phyloP scores from a whole-genome alignment of 2,113 vertebrate species.

The Rhinoderma darwinii region DNA sequence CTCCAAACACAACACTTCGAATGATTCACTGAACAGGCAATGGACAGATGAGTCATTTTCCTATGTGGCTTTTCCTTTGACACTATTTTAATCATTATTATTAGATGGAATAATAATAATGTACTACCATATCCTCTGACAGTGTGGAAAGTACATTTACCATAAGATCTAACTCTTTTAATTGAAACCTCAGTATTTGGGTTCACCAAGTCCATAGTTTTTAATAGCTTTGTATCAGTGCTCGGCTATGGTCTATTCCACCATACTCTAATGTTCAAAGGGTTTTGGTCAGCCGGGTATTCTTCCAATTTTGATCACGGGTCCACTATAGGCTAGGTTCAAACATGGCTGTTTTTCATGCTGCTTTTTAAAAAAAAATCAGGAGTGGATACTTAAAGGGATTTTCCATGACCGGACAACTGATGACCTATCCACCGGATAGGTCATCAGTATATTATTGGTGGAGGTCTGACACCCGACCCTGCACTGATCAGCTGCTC shows the following conservation, averaged over 20 bases:
- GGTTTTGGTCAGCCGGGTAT: too few relatives aligned
- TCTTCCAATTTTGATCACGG: too few relatives aligned
- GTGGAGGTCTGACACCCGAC: too few relatives aligned
- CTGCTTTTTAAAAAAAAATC: too few relatives aligned
- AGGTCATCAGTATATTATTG: too few relatives aligned
- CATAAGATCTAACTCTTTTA: background rate
- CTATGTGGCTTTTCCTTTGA: constrained; percentile 19
- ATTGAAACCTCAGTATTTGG: background rate
- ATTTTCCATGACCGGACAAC: too few relatives aligned
- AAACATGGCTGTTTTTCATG: too few relatives aligned
- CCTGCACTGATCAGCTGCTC: too few relatives aligned
- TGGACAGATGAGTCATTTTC: constrained; percentile 18
- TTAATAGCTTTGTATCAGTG: background rate
- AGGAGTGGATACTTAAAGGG: too few relatives aligned
- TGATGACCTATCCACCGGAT: too few relatives aligned
- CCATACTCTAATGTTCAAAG: too few relatives aligned
- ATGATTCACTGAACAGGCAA: background rate
- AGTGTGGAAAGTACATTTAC: background rate
- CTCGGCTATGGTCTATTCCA: background rate
- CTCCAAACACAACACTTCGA: constrained; percentile 9
- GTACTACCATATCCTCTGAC: background rate
- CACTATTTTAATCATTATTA: constrained; percentile 28
- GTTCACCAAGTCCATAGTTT: background rate
- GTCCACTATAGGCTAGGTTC: too few relatives aligned
- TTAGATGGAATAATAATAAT: background rate